These are phyloP conservation scores for Synergus itoensis DNA, from an alignment of 2,888 invertebrate genomes.

Conservation along the genomic window DNA sequence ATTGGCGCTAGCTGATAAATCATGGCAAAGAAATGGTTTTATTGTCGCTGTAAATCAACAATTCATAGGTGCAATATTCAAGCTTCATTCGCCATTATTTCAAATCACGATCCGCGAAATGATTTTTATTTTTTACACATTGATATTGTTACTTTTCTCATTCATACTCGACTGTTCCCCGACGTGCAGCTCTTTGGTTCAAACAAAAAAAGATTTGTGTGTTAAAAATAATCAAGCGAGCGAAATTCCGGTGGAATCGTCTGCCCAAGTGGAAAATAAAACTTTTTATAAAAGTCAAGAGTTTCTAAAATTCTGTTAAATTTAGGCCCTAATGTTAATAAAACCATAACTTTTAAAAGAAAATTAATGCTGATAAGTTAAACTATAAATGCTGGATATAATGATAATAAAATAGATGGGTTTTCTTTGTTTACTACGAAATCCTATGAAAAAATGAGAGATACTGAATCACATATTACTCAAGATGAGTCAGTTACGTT, in stretches of 20 bases:
- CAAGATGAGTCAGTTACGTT: constrained; percentile 24
- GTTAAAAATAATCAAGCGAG: constrained; percentile 10
- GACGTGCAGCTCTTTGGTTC: neutral
- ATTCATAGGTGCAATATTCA: constrained; percentile 5
- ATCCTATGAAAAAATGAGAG: constrained; percentile 6
- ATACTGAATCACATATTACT: constrained; percentile 12
- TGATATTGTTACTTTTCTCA: constrained; percentile 5
- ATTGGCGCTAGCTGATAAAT: neutral
- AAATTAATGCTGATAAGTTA: too few species aligned
- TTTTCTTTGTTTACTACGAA: neutral
- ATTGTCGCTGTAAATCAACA: constrained; percentile 23
- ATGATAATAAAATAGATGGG: neutral
- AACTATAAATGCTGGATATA: too few species aligned
- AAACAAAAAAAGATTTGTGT: constrained; percentile 13
- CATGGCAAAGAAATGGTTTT: neutral
- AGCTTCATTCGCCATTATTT: constrained; percentile 4
- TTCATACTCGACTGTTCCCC: neutral
- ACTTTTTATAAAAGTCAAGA: neutral
- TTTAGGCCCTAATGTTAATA: neutral
- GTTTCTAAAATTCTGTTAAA: neutral
- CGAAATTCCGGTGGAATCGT: neutral
- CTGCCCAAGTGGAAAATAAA: constrained; percentile 2
- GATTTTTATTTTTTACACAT: constrained; percentile 13
- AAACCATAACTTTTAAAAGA: neutral
- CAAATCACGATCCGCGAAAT: constrained; percentile 11